Evolutionary conservation across 64 coral and sea anemone genomes (phyloP), one percentile per base, ranked within the genome.

Genomic region (Astreopora myriophthalma): DNA sequence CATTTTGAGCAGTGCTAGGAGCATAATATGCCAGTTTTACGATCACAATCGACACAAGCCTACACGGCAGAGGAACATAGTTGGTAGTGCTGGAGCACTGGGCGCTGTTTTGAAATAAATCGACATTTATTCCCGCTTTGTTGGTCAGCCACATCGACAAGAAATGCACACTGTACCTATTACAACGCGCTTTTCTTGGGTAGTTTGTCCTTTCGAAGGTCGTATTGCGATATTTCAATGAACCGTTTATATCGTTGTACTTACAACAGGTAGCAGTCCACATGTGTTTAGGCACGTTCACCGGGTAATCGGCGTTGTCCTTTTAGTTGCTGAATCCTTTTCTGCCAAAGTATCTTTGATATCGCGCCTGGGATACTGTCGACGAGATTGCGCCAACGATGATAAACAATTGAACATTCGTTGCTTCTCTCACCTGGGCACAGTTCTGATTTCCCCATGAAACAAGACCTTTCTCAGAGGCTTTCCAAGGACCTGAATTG

Each of bases 181-280:
- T 20, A 58, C 52, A 58, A 3, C 2, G 52, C 2, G 8, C 52
- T 58, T 58, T 58, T 58, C 52, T 11, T 58, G 52, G 52, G 17
- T 20, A 6, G 52, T 58, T 58, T 20, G 3, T 11, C 9, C 52
- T 10, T 20, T 20, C 8, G 52, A 58, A 58, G 52, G 52, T 11
- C 52, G 52, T 58, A 58, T 58, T 58, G 9, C 52, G 9, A 58
- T 58, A 10, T 58, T 20, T 58, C 52, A 2, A 58, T 16, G 9
- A 2, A 2, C 52, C 52, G 8, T 20, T 10, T 10, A 2, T 20
- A 58, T 58, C 52, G 2, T 58, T 2, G 52, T 16, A 58, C 52
- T 58, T 88, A 58, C 86, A 88, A 26, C 86, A 88, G 6, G 69
- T 71, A 22, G 71, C 86, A 1, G 71, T 88, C 86, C 86, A 88